Conservation (phyloP, 2,113 vertebrate genomes). For the Coryphaenoides rupestris region DNA sequence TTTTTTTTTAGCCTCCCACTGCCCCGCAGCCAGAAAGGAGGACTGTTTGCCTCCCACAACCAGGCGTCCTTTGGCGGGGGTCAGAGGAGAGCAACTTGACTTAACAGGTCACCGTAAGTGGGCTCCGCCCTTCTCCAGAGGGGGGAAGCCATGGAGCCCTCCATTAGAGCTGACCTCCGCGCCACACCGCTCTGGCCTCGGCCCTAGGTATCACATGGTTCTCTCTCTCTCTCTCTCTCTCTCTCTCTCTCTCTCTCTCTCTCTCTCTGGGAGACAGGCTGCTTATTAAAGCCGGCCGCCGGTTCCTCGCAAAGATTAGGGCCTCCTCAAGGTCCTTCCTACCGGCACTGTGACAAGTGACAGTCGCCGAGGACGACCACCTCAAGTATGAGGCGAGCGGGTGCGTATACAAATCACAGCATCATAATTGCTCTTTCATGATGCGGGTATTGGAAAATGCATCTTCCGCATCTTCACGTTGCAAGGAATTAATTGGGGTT, state of each 20-base stretch:
- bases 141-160: constrained; percentile 63
- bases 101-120: constrained; percentile 74
- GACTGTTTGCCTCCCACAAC: constrained; percentile 59
- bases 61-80: constrained; percentile 65
- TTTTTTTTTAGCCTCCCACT: constrained; percentile 36
- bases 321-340: constrained; percentile 67
- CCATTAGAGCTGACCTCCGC: constrained; percentile 71
- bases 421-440: constrained; percentile 73
- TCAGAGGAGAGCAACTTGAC: constrained; percentile 74
- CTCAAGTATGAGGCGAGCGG: constrained; percentile 45
- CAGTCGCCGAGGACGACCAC: constrained; percentile 58
- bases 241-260: constrained; percentile 58
- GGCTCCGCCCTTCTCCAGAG: constrained; percentile 68
- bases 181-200: constrained; percentile 49
- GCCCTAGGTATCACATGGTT: constrained; percentile 64
- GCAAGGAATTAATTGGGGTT: constrained; percentile 68
- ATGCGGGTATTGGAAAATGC: constrained; percentile 69
- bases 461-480: constrained; percentile 55
- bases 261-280: constrained; percentile 59
- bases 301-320: constrained; percentile 67
- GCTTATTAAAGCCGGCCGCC: constrained; percentile 71
- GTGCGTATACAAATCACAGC: constrained; percentile 67
- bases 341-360: constrained; percentile 64
- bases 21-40: constrained; percentile 49
- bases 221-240: constrained; percentile 56